Percentiles rank a stretch among this genome's conserved stretches.
Evolutionary conservation across 1,140 invertebrate genomes (phyloP).

Genomic region (Centruroides vittatus): DNA sequence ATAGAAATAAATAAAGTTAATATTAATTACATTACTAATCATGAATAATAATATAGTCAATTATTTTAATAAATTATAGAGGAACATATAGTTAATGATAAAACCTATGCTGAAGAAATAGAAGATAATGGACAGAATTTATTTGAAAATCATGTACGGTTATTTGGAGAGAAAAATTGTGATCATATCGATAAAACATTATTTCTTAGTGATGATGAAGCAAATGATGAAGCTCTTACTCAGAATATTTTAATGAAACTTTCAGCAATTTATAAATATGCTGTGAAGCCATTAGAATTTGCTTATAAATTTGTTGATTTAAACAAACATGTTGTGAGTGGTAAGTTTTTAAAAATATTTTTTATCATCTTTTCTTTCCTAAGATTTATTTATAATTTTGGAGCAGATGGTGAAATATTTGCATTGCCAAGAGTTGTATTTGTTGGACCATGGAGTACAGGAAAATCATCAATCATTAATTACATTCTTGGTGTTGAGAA

Average conservation of each 20-base stretch:
- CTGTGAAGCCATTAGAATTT: constrained; percentile 21
- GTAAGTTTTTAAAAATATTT: constrained; percentile 9
- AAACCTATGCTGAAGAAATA: too few species aligned
- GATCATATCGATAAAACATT: too few species aligned
- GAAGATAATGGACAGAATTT: too few species aligned
- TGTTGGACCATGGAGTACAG: constrained; percentile 90
- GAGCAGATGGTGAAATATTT: constrained; percentile 74
- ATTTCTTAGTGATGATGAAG: too few species aligned
- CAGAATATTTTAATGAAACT: constrained; percentile 16
- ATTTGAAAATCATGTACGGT: too few species aligned
- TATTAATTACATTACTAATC: too few species aligned
- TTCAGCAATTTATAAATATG: constrained; percentile 18
- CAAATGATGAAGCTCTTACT: background rate
- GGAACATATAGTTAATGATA: too few species aligned
- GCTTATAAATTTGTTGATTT: constrained; percentile 21
- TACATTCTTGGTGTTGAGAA: constrained; percentile 78
- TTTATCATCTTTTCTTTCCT: background rate
- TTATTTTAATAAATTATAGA: too few species aligned
- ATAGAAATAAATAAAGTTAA: too few species aligned
- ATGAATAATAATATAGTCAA: too few species aligned
- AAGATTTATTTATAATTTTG: background rate
- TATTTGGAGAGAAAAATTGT: too few species aligned
- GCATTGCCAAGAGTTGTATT: constrained; percentile 82
- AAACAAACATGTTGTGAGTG: constrained; percentile 18
- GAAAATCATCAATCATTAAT: constrained; percentile 87